Percentiles rank a stretch among this genome's conserved stretches.
Conservation (phyloP, 2,797 vertebrate species). For the Vultur gryphus region DNA sequence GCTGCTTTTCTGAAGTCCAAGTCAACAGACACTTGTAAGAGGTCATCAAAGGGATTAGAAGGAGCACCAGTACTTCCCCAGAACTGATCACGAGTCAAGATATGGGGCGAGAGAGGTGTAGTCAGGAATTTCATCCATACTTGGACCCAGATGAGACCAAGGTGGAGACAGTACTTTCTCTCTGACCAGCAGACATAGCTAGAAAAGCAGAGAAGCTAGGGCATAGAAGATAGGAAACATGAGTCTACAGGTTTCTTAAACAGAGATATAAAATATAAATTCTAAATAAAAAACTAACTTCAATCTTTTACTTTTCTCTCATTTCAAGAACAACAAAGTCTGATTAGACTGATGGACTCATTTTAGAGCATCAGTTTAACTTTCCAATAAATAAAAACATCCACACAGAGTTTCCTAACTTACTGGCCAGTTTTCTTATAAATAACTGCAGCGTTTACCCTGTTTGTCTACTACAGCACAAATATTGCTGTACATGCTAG, state of each 20-base stretch:
- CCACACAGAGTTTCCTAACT: neutral
- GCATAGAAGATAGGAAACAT: neutral
- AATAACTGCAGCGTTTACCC: conserved; percentile 1
- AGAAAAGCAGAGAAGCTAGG: neutral
- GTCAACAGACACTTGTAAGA: neutral
- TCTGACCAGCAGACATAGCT: neutral
- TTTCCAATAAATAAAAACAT: neutral
- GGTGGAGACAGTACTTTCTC: neutral
- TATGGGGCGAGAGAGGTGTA: fast-evolving
- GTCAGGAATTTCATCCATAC: neutral
- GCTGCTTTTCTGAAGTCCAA: neutral
- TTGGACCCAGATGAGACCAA: neutral
- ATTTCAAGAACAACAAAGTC: neutral
- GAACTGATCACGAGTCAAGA: neutral
- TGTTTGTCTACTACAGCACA: neutral
- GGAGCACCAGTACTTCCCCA: neutral
- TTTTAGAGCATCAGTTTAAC: neutral
- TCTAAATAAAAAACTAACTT: neutral
- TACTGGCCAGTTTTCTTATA: neutral
- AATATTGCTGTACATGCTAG: neutral
- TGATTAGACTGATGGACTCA: neutral
- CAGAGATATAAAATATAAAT: neutral
- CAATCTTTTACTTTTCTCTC: neutral
- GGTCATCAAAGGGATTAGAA: neutral
- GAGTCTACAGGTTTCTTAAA: neutral